Base-by-base conservation (phyloP, 1,140 invertebrate genomes). In the Pogonomyrmex barbatus region DNA sequence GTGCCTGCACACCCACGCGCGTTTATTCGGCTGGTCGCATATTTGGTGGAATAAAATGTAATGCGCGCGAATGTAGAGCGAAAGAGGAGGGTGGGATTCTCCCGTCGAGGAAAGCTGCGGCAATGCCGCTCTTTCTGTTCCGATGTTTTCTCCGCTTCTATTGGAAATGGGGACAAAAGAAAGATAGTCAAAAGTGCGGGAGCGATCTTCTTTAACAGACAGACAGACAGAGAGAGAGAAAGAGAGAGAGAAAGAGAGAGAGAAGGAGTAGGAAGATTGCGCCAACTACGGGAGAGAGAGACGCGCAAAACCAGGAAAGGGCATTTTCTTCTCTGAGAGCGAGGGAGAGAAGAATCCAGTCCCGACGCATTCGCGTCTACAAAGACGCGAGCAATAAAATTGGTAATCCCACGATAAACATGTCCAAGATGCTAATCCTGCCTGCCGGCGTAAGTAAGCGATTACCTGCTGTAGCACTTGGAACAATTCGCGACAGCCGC, bases 331-430 rank as follows among this genome's bases (percentile, higher is more conserved):
- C n/a, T 24, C 24, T 9, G 58, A 52, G 30, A 67, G 36, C 33
- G 24, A 63, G 17, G 3, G 5, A n/a, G 62, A 56, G 54, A 47
- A 39, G 54, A 78, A 85, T 87, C 63, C 58, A 88, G 65, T 88
- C n/a, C 70, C 58, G 86, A 88, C 81, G 42, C 79, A 71, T 10
- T 73, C 42, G 54, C 39, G 73, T 82, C 45, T 63, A 63, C 54
- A 71, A 88, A 86, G 73, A 82, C 78, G 83, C 58, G 67, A 50
- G 65, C 77, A 79, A 90, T 90, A 90, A 88, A 90, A 88, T 90
- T 83, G 78, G 86, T 88, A 90, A 90, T 90, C 88, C 86, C 14
- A 52, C 81, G 81, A 89, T 90, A 90, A 90, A 90, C 89, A 90
- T 85, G 73, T 90, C 86, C 76, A 30, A 68, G 77, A 86, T 58